Conservation (phyloP, 2,888 invertebrate species). For the Chalcosyrphus nemorum region DNA sequence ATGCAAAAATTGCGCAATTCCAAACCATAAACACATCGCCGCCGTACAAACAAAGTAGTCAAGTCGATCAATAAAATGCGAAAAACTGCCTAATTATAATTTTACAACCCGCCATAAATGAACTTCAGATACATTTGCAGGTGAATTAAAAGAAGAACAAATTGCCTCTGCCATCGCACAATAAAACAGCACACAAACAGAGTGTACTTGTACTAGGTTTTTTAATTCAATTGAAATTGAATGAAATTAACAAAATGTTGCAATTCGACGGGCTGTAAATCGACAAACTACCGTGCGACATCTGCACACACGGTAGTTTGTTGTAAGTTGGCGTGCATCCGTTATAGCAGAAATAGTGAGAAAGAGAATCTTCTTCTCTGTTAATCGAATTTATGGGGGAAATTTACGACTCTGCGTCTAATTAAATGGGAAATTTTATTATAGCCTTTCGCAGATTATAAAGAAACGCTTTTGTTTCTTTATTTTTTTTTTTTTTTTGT, state of each 20-base stretch:
- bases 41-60: slow-evolving; percentile 51
- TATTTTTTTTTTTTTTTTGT: slow-evolving; percentile 1
- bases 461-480: slow-evolving; percentile 12
- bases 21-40: slow-evolving; percentile 35
- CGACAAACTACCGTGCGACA: slow-evolving; percentile 29
- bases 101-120: slow-evolving; percentile 61
- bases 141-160: slow-evolving; percentile 65
- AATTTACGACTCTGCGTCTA: slow-evolving; percentile 67
- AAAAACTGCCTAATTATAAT: slow-evolving; percentile 63
- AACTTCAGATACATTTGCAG: slow-evolving; percentile 59
- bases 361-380: slow-evolving; percentile 12
- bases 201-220: slow-evolving; percentile 39
- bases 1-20: slow-evolving; percentile 45
- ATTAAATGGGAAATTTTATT: slow-evolving; percentile 68
- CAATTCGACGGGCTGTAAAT: slow-evolving; percentile 50
- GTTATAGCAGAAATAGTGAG: slow-evolving; percentile 30
- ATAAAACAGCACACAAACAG: slow-evolving; percentile 49
- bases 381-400: slow-evolving; percentile 67
- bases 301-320: slow-evolving; percentile 17
- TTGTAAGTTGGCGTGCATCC: slow-evolving; percentile 53
- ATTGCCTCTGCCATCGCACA: slow-evolving; percentile 42
- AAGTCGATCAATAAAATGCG: slow-evolving; percentile 8
- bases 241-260: slow-evolving; percentile 67
- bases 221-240: slow-evolving; percentile 64
- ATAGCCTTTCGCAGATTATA: slow-evolving; percentile 61